Evolutionary conservation across 2,888 invertebrate species (phyloP), one percentile per base, ranked within the genome.

Genomic region (Pimpla rufipes): DNA sequence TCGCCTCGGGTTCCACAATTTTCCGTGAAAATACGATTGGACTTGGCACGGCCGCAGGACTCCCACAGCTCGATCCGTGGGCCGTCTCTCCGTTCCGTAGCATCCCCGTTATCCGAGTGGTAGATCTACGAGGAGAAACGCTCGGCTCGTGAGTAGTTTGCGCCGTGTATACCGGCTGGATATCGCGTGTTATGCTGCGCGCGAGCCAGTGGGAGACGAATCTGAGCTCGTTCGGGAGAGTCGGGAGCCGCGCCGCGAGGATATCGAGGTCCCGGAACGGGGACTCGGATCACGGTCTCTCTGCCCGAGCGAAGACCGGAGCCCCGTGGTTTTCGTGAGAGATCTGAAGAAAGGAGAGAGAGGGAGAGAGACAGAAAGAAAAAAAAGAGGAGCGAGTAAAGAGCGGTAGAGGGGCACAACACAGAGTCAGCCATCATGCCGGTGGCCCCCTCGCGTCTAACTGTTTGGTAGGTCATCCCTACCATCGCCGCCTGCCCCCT

Each of bases 391-490:
- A 6, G 16, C 2, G 42, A 47, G 29, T 0, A 23, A 45, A 18
- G 18, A 23, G 52, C 13, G 52, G 45, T 59, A n/a, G 59, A 64
- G 40, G 23, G 23, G 59, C 57, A 52, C 29, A 52, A 52, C 55
- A 62, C 18, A 62, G 73, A 73, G 67, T 59, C 79, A 68, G 79
- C 79, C 68, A 79, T 74, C 50, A 74, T 74, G 73, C 59, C 62
- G 40, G 11, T 23, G 67, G 66, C 66, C 74, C 66, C 62, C 68
- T 74, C 67, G 67, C 57, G 59, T 73, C 73, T 79, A 79, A 79
- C 79, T 73, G 79, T 79, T 66, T 50, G 79, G 79, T 79, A 79
- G 79, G 79, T 79, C 79, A 79, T 79, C 79, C 73, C 79, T 47
- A 67, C 73, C 71, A 21, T 13, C 7, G 29, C 29, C 29, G 29